These are phyloP conservation scores for Metacarcinus magister DNA, from an alignment of 2,888 invertebrate genomes.

Conservation along the genomic window DNA sequence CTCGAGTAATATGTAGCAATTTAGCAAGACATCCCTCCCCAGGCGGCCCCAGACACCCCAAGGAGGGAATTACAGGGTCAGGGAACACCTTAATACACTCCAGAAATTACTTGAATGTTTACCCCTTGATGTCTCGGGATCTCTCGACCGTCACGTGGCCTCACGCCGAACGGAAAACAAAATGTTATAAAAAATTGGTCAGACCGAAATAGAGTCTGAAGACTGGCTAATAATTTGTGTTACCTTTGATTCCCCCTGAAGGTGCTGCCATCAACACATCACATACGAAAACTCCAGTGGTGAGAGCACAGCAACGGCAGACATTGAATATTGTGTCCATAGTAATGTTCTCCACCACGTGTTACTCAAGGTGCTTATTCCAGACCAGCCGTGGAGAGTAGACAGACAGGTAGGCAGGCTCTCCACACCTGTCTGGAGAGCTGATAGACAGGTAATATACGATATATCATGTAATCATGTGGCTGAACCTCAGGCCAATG, in stretches of 20 bases:
- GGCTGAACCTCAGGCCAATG: too few relatives aligned
- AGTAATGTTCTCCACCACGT: neutral
- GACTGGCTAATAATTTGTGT: neutral
- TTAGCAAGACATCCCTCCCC: conserved; percentile 1
- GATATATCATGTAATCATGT: too few relatives aligned
- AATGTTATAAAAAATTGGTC: neutral
- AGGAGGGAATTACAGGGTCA: conserved; percentile 12
- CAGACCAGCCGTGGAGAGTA: too few relatives aligned
- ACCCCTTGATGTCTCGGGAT: neutral
- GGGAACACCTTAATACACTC: neutral
- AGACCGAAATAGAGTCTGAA: too few relatives aligned
- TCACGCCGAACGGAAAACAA: neutral
- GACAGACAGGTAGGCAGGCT: too few relatives aligned
- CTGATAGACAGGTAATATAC: too few relatives aligned
- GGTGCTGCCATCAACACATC: neutral
- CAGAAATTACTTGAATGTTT: conserved; percentile 7
- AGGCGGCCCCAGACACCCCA: neutral
- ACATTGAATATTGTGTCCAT: neutral
- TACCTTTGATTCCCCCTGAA: neutral
- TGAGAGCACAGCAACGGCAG: neutral
- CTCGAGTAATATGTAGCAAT: neutral
- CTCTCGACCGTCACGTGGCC: neutral
- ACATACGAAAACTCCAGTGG: neutral
- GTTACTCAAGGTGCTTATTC: too few relatives aligned
- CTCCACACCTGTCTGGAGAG: too few relatives aligned